phyloP scores from a whole-genome alignment of 2,888 invertebrate species.

The Biston betularia region DNA sequence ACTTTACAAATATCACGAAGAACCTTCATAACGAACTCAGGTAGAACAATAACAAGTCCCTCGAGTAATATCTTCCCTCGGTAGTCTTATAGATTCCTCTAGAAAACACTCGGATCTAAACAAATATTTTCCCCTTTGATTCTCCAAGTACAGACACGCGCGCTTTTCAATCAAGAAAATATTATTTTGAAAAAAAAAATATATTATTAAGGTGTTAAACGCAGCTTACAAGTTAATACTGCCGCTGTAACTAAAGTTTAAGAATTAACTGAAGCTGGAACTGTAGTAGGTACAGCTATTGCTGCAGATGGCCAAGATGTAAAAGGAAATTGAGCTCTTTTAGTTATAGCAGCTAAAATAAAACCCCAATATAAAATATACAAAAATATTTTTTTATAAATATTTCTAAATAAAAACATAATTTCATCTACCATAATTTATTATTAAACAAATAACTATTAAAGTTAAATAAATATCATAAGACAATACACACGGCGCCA shows the following conservation, averaged over 20 bases:
- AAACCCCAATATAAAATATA: constrained; percentile 74
- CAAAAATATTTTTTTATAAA: constrained; percentile 75
- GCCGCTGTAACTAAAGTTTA: constrained; percentile 93
- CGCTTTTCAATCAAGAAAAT: background rate
- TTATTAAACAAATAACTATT: constrained; percentile 85
- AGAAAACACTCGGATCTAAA: constrained; percentile 54
- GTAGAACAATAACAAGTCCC: constrained; percentile 38
- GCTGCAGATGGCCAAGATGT: constrained; percentile 91
- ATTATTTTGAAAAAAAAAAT: no score
- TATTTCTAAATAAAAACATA: constrained; percentile 83
- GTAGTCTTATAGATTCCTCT: constrained; percentile 51
- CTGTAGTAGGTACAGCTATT: constrained; percentile 92
- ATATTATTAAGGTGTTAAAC: no score
- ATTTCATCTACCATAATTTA: constrained; percentile 85
- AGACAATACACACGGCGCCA: no score
- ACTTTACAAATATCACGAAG: constrained; percentile 3
- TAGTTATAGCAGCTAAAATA: constrained; percentile 88
- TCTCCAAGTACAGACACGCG: constrained; percentile 44
- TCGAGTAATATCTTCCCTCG: constrained; percentile 35
- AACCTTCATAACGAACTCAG: constrained; percentile 29
- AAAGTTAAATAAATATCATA: no score
- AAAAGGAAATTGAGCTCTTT: constrained; percentile 94
- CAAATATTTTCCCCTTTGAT: constrained; percentile 64
- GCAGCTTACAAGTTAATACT: no score
- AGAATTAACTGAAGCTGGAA: constrained; percentile 91